phyloP scores from a whole-genome alignment of 2,797 vertebrate genomes.

The Cryptoblepharus egeriae region DNA sequence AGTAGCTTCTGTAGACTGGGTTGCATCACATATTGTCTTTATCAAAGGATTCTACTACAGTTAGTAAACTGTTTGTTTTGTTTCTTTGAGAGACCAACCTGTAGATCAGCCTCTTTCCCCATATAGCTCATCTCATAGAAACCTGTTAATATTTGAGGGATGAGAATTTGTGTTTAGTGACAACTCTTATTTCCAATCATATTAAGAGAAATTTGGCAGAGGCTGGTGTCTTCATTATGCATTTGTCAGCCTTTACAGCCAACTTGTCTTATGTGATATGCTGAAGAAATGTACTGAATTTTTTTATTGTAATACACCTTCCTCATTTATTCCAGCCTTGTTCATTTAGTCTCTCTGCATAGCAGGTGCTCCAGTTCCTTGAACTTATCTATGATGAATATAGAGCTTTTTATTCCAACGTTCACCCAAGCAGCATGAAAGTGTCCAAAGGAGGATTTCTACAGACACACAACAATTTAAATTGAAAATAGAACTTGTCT shows the following conservation, averaged over 20 bases:
- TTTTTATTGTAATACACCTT: not conserved
- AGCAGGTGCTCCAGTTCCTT: not conserved
- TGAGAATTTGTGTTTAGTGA: not conserved
- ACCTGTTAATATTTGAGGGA: not conserved
- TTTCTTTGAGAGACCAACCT: not conserved
- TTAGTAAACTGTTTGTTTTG: not conserved
- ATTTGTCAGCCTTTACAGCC: not conserved
- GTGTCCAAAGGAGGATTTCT: not conserved
- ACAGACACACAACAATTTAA: not conserved
- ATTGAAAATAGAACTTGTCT: not conserved
- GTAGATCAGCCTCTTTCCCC: not conserved
- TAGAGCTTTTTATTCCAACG: not conserved
- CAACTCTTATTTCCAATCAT: conserved; percentile 10
- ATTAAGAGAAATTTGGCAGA: not conserved
- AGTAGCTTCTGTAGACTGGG: not conserved
- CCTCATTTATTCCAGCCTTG: not conserved
- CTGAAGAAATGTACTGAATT: not conserved
- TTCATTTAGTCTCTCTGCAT: not conserved
- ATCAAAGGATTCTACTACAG: not conserved
- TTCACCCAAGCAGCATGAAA: not conserved
- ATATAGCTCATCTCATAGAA: not conserved
- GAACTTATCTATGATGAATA: conserved; percentile 6
- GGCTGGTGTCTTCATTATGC: not conserved
- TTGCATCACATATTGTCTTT: not conserved
- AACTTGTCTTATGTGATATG: not conserved